A percentile compares a stretch with the other conserved stretches of the same genome.
Evolutionary conservation across 2,797 vertebrate species (phyloP).

Genomic region (Lindbergichthys nudifrons): DNA sequence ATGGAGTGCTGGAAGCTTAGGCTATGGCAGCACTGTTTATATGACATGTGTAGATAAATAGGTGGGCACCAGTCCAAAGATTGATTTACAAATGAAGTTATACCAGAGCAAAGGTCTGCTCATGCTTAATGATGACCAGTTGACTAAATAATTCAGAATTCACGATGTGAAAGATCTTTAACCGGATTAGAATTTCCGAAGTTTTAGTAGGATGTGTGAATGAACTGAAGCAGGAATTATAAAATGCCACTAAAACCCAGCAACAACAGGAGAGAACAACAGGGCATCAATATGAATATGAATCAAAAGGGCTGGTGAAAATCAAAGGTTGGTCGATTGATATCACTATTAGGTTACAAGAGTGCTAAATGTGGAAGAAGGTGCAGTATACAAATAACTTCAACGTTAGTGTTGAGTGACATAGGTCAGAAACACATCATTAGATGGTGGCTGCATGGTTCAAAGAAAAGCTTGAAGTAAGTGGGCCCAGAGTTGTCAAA

Average conservation of each 20-base stretch:
- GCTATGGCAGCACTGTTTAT: too few species aligned
- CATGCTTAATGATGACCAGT: too few species aligned
- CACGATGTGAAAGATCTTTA: too few species aligned
- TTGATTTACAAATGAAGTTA: too few species aligned
- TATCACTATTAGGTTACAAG: conserved; percentile 36
- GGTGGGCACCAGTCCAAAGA: not conserved
- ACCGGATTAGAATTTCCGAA: too few species aligned
- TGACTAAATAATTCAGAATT: too few species aligned
- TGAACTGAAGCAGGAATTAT: not conserved
- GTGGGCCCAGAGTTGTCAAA: conserved; percentile 22
- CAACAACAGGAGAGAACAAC: not conserved
- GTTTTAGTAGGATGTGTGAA: not conserved
- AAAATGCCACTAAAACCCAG: conserved; percentile 1
- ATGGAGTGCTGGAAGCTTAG: too few species aligned
- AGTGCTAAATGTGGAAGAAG: conserved; percentile 30
- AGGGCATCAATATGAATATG: conserved; percentile 5
- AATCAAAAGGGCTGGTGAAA: conserved; percentile 18
- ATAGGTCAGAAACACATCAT: conserved; percentile 41
- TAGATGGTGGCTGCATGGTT: conserved; percentile 15
- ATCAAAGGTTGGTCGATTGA: conserved; percentile 26
- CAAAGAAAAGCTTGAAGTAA: conserved; percentile 14
- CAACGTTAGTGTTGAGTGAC: conserved; percentile 29
- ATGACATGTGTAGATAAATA: too few species aligned
- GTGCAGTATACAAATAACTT: conserved; percentile 18
- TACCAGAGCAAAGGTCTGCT: too few species aligned